Evolutionary conservation across 2,113 vertebrate species (phyloP).

Genomic region (Jacana jacana): DNA sequence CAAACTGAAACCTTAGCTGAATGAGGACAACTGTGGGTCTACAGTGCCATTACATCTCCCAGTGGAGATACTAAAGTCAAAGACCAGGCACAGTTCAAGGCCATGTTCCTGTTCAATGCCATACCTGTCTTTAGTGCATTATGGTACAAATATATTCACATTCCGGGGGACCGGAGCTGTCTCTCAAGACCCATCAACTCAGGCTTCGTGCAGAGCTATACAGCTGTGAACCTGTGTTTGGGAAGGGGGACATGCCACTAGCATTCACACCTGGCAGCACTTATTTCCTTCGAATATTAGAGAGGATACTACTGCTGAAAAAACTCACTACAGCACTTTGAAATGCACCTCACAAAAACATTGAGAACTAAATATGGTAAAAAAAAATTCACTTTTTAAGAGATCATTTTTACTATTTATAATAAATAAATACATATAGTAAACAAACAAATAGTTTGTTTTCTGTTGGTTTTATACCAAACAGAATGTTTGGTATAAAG

Average conservation of each 20-base stretch:
- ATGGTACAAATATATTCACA: fast-evolving
- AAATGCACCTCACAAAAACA: neutral
- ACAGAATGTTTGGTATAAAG: too few species aligned
- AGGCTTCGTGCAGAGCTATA: neutral
- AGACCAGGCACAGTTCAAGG: neutral
- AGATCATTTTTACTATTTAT: neutral
- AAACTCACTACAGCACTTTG: neutral
- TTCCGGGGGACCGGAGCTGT: neutral
- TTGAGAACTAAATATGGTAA: neutral
- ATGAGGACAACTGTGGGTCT: neutral
- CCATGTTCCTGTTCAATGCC: neutral
- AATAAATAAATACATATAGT: neutral
- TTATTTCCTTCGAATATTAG: neutral
- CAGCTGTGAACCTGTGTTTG: neutral
- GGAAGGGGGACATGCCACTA: neutral
- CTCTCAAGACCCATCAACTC: neutral
- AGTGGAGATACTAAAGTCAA: neutral
- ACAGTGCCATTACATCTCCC: neutral
- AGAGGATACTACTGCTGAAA: neutral
- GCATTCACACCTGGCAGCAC: neutral
- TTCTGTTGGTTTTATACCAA: neutral
- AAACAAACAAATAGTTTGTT: neutral
- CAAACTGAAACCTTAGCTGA: neutral
- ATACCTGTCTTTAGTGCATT: neutral
- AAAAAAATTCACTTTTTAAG: neutral